phyloP scores from a whole-genome alignment of 2,797 vertebrate genomes.

The Ctenopoma multispine region DNA sequence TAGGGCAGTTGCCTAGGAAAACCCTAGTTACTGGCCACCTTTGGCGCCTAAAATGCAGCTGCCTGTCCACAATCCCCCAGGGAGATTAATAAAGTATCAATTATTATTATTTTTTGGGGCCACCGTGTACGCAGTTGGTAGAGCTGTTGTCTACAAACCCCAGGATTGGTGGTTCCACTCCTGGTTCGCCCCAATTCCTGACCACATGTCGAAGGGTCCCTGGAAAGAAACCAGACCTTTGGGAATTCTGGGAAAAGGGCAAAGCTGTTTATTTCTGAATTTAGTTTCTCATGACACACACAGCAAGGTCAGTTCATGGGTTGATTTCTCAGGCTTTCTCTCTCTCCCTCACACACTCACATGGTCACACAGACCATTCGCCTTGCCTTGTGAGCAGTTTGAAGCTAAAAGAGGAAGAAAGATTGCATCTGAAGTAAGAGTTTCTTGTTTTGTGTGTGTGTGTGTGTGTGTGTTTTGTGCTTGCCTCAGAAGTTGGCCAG shows the following conservation, averaged over 20 bases:
- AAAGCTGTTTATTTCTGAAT: conserved; percentile 27
- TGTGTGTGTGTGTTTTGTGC: conserved; percentile 22
- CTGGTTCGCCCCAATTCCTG: too few relatives aligned
- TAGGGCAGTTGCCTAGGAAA: too few relatives aligned
- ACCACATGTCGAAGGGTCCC: too few relatives aligned
- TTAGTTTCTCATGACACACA: conserved; percentile 63
- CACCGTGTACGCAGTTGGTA: too few relatives aligned
- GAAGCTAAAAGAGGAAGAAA: conserved; percentile 26
- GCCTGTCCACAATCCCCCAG: too few relatives aligned
- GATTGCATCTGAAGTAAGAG: conserved; percentile 11
- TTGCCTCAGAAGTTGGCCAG: conserved; percentile 83
- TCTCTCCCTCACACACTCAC: not conserved
- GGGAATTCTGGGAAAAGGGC: conserved; percentile 58
- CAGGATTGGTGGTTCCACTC: too few relatives aligned
- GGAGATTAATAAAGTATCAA: too few relatives aligned
- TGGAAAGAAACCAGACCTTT: not conserved
- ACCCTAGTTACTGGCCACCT: too few relatives aligned
- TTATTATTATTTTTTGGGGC: too few relatives aligned
- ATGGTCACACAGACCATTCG: not conserved
- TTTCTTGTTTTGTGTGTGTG: conserved; percentile 17
- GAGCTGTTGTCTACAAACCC: too few relatives aligned
- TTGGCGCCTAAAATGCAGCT: too few relatives aligned
- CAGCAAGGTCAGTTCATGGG: conserved; percentile 40
- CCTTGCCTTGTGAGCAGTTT: conserved; percentile 22
- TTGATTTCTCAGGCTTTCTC: conserved; percentile 49